A percentile compares a stretch with the other conserved stretches of the same genome.
phyloP scores from a whole-genome alignment of 1,140 invertebrate species.

The Brachionus koreanus region DNA sequence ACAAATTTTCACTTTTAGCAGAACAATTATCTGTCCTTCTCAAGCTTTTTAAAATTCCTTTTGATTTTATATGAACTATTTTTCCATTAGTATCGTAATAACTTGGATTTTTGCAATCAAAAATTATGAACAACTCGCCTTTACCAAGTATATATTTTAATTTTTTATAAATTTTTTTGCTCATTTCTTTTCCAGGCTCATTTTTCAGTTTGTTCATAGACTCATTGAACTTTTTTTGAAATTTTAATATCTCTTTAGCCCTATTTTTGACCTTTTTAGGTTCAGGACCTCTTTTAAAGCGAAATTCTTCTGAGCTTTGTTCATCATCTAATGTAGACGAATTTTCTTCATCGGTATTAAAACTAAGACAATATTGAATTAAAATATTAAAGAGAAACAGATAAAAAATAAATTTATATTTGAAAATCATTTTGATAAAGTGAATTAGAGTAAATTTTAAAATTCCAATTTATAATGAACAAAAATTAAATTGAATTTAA shows the following conservation, averaged over 20 bases:
- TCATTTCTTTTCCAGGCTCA: background rate
- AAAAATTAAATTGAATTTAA: background rate
- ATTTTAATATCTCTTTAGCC: background rate
- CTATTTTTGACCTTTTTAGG: background rate
- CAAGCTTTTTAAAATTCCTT: background rate
- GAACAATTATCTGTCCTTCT: slow-evolving; percentile 5
- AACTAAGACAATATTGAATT: background rate
- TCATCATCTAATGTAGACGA: background rate
- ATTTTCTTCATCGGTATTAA: background rate
- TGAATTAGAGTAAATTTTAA: background rate
- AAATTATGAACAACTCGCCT: background rate
- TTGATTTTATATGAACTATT: background rate
- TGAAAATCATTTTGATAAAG: background rate
- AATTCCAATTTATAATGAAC: background rate
- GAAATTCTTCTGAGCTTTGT: background rate
- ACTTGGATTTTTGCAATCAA: slow-evolving; percentile 24
- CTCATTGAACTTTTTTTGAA: slow-evolving; percentile 20
- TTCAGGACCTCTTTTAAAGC: background rate
- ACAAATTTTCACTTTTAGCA: background rate
- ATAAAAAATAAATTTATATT: background rate
- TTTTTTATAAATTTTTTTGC: background rate
- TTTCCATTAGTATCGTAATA: background rate
- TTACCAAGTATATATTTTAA: background rate
- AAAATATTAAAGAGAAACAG: background rate
- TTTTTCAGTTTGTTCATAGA: background rate